Evolutionary conservation across 2,113 vertebrate species (phyloP).

Genomic region (Pelusios castaneus): DNA sequence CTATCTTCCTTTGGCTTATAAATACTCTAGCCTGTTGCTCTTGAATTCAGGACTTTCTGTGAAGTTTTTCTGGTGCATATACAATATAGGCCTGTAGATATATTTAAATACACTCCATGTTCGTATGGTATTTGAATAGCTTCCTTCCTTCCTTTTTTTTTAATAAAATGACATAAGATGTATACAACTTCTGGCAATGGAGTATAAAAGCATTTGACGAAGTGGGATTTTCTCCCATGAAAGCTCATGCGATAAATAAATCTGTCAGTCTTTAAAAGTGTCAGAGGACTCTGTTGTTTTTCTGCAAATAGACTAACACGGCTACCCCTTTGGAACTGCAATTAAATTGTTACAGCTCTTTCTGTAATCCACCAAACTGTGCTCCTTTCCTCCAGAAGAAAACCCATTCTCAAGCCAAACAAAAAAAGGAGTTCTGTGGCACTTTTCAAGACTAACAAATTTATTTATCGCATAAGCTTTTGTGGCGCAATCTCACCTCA

Average conservation of each 20-base stretch:
- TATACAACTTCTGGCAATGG: slow-evolving; percentile 35
- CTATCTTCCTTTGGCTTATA: slow-evolving; percentile 13
- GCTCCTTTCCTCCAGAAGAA: slow-evolving; percentile 62
- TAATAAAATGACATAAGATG: not conserved
- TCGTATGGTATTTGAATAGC: not conserved
- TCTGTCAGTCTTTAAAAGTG: too few relatives aligned
- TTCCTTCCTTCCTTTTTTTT: slow-evolving; percentile 10
- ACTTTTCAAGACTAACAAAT: too few relatives aligned
- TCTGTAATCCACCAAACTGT: slow-evolving; percentile 38
- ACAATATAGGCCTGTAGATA: not conserved
- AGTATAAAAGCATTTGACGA: too few relatives aligned
- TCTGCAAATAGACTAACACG: too few relatives aligned
- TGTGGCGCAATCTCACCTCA: too few relatives aligned
- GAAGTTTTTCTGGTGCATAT: not conserved
- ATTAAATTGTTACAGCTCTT: slow-evolving; percentile 55
- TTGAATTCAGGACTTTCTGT: slow-evolving; percentile 21
- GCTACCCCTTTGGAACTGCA: too few relatives aligned
- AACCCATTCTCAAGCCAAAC: slow-evolving; percentile 64
- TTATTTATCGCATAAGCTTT: too few relatives aligned
- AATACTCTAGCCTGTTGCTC: not conserved
- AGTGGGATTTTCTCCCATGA: too few relatives aligned
- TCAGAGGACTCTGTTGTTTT: too few relatives aligned
- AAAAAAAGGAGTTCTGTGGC: too few relatives aligned
- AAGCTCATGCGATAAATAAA: too few relatives aligned
- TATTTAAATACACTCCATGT: too few relatives aligned